Conservation (phyloP, 1,140 invertebrate species). For the Leptopilina clavipes region DNA sequence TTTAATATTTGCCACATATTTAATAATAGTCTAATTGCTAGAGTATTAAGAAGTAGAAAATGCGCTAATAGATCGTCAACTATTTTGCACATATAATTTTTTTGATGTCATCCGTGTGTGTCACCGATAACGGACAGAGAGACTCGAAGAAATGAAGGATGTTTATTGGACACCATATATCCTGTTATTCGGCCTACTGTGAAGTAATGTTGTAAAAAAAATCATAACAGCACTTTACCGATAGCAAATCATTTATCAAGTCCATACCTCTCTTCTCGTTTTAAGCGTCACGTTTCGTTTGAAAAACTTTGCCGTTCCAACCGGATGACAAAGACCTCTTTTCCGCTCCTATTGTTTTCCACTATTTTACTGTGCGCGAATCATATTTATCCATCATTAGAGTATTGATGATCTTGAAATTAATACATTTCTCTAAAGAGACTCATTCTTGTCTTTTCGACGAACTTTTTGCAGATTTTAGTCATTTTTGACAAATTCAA, state of each 20-base stretch:
- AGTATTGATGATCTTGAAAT: too few species aligned
- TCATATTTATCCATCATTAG: background rate
- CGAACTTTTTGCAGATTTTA: too few species aligned
- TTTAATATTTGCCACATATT: too few species aligned
- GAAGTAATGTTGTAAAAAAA: constrained; percentile 62
- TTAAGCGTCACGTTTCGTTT: constrained; percentile 30
- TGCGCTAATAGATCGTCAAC: too few species aligned
- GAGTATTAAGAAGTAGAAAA: background rate
- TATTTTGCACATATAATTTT: background rate
- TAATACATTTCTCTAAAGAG: too few species aligned
- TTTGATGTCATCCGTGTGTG: constrained; percentile 44
- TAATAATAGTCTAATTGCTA: background rate
- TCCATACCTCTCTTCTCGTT: constrained; percentile 25
- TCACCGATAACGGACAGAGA: constrained; percentile 57
- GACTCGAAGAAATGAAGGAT: constrained; percentile 65
- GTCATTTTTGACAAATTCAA: too few species aligned
- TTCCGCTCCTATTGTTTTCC: constrained; percentile 27
- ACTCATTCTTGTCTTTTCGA: too few species aligned
- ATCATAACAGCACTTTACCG: constrained; percentile 61
- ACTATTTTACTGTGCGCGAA: background rate
- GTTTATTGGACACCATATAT: constrained; percentile 75
- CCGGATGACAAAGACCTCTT: constrained; percentile 27
- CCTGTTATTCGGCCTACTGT: constrained; percentile 74
- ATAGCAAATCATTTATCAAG: constrained; percentile 30
- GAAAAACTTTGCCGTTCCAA: constrained; percentile 31